These are phyloP conservation scores for Cheirogaleus medius DNA, from an alignment of 2,113 vertebrate genomes.

Conservation along the genomic window DNA sequence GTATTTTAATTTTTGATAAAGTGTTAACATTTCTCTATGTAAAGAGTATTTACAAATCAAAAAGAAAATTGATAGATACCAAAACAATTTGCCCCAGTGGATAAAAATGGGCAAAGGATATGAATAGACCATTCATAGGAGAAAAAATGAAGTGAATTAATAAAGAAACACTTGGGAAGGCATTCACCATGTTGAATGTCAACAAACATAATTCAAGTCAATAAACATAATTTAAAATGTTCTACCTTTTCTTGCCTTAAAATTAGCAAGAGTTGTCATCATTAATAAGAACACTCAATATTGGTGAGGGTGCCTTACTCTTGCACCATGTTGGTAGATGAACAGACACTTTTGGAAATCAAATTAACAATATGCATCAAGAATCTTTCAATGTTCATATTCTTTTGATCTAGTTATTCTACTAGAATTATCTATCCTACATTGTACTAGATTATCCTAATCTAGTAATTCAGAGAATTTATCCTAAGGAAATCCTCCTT, in stretches of 20 bases:
- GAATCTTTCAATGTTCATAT: background rate
- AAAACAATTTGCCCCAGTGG: background rate
- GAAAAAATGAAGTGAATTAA: background rate
- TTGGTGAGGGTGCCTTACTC: background rate
- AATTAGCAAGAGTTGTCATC: background rate
- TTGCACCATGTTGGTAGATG: fast-evolving
- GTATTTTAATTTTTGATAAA: background rate
- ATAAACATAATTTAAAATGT: background rate
- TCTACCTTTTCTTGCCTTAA: background rate
- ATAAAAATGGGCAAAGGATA: background rate
- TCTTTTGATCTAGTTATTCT: background rate
- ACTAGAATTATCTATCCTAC: background rate
- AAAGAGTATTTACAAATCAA: background rate
- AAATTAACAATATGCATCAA: background rate
- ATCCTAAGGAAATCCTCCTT: conserved; percentile 6
- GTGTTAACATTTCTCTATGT: background rate
- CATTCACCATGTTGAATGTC: background rate
- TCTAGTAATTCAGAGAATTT: background rate
- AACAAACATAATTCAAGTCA: background rate
- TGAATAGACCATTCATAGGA: background rate
- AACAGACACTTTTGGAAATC: background rate
- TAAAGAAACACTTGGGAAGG: background rate
- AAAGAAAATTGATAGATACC: background rate
- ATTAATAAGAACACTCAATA: too few species aligned
- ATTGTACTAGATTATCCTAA: background rate